Base-by-base conservation (phyloP, 1,140 invertebrate species). In the Drosophila suzukii region DNA sequence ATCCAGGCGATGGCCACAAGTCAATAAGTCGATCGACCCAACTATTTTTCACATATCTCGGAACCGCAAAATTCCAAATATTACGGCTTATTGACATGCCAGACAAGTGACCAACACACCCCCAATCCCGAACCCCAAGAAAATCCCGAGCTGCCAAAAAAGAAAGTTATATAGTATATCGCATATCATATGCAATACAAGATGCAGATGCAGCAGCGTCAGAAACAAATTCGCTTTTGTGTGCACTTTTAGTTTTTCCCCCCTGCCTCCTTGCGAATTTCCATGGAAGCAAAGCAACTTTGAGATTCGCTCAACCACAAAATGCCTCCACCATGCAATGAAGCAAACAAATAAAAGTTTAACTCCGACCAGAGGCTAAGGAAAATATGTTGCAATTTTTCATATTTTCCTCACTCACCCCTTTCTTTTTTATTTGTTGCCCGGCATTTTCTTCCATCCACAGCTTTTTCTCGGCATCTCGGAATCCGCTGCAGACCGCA, bases 371-470 rank as follows among this genome's bases (percentile, higher is more conserved):
- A 83, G 59, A 67, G 70, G 60, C 82, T 66, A 82, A 82, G 80
- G 84, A 86, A 86, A 85, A 88, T 86, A 88, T 85, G 82, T 77
- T 85, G 84, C 82, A 85, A 85, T 85, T 85, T 85, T 77, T 75
- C 82, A 85, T 85, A 85, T 85, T 82, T 86, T 78, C 86, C 60
- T 39, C 61, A 55, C 50, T 27, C 50, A 6, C 17, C 30, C 4
- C 32, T 34, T 3, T 34, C 0, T 3, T 10, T 34, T 10, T 0
- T n/a, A n/a, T 7, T 34, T 34, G 7, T 34, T 2, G 3, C 20
- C 6, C 7, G 20, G 15, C 11, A 38, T 59, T 68, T 68, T 68
- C 44, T 27, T 20, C 20, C 7, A 32, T 59, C 20, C 43, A 73
- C 39, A 66, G 71, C 61, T 67, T 81, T 49, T 41, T 15, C 17